Conservation (phyloP, 2,113 vertebrate genomes). For the Pan paniscus region DNA sequence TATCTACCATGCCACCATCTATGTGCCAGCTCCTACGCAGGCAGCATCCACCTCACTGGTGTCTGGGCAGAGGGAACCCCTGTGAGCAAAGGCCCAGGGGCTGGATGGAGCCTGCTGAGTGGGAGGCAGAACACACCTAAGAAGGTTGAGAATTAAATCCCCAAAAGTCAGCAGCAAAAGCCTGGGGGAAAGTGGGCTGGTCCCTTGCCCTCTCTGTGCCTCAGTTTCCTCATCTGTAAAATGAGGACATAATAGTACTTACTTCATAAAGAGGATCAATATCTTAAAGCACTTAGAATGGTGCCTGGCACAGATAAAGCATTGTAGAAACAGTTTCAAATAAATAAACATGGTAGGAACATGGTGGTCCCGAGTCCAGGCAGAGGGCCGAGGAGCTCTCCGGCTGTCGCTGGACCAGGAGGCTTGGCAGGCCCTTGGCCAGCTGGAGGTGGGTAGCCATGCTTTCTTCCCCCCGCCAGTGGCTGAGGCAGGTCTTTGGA, state of each 20-base stretch:
- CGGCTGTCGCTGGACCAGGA: neutral
- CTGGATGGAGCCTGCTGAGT: neutral
- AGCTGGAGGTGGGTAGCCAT: fast-evolving
- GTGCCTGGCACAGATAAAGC: neutral
- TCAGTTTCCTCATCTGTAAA: neutral
- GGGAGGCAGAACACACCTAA: neutral
- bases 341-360: neutral
- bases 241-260: neutral
- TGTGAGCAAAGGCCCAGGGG: fast-evolving
- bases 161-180: neutral
- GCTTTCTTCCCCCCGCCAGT: neutral
- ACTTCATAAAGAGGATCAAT: neutral
- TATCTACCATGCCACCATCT: neutral
- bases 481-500: no score
- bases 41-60: fast-evolving
- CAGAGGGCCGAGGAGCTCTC: neutral
- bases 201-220: neutral
- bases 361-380: neutral
- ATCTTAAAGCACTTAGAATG: neutral
- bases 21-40: neutral
- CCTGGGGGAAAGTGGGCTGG: neutral
- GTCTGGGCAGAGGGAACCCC: neutral
- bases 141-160: neutral
- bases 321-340: neutral
- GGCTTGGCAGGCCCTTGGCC: neutral